These are phyloP conservation scores for Corydoras sp. DNA, from an alignment of 2,113 vertebrate genomes.

Conservation along the genomic window DNA sequence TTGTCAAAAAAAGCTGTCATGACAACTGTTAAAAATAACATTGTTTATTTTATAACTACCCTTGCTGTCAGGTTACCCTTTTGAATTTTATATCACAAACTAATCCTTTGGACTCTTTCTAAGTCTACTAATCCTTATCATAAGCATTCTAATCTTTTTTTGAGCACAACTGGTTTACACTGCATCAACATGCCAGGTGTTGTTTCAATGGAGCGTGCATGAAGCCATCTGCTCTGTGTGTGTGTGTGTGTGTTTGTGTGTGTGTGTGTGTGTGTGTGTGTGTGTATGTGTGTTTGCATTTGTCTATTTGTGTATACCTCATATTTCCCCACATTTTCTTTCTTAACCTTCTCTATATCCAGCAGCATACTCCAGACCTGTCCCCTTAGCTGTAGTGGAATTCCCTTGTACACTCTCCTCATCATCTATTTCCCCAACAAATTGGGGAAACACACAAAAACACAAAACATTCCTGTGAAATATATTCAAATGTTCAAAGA, in stretches of 20 bases:
- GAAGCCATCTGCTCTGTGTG: not conserved
- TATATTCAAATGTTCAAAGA: too few relatives aligned
- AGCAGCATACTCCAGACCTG: slow-evolving; percentile 83
- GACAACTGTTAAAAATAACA: too few relatives aligned
- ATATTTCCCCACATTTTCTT: slow-evolving; percentile 78
- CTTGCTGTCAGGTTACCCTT: too few relatives aligned
- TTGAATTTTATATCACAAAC: too few relatives aligned
- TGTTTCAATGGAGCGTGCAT: not conserved
- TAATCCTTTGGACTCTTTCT: too few relatives aligned
- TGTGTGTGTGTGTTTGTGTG: not conserved
- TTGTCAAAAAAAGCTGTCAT: too few relatives aligned
- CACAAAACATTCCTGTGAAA: not conserved
- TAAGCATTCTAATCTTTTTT: slow-evolving; percentile 9
- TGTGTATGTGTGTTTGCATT: not conserved
- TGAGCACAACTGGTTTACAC: slow-evolving; percentile 3
- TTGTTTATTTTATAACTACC: too few relatives aligned
- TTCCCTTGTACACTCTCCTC: slow-evolving; percentile 85
- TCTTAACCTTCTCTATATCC: slow-evolving; percentile 78
- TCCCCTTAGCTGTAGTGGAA: slow-evolving; percentile 83
- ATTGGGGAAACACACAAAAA: not conserved
- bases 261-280: not conserved
- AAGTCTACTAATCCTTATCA: not conserved
- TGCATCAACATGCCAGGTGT: not conserved
- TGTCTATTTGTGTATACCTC: slow-evolving; percentile 59
- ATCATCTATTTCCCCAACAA: slow-evolving; percentile 65